These are phyloP conservation scores for Serranus cabrilla DNA, from an alignment of 2,797 vertebrate genomes.

Conservation along the genomic window DNA sequence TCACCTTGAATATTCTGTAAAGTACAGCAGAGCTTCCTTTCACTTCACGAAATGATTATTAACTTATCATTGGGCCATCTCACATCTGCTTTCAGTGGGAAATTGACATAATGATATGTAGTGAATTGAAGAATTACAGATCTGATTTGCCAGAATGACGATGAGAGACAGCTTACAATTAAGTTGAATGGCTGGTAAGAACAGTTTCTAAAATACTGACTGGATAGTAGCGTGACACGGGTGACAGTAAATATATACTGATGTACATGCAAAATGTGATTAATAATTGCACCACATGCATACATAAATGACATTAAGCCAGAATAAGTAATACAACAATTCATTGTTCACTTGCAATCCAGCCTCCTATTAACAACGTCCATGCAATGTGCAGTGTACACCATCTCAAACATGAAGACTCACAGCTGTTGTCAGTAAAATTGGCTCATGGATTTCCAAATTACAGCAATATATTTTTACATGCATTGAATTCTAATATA, in stretches of 20 bases:
- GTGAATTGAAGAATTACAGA: slow-evolving; percentile 24
- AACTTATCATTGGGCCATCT: slow-evolving; percentile 23
- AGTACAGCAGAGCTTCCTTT: slow-evolving; percentile 46
- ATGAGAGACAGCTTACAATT: slow-evolving; percentile 22
- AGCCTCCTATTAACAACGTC: slow-evolving; percentile 26
- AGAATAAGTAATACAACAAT: slow-evolving; percentile 4
- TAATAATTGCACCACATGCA: slow-evolving; percentile 44
- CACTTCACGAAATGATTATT: slow-evolving; percentile 35
- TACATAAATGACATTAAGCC: slow-evolving; percentile 24
- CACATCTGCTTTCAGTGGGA: slow-evolving; percentile 36
- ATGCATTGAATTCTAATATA: slow-evolving; percentile 31
- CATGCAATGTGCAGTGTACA: slow-evolving; percentile 30
- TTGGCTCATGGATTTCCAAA: slow-evolving; percentile 43
- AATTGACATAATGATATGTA: slow-evolving; percentile 5
- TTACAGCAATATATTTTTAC: slow-evolving; percentile 33
- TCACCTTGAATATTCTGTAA: slow-evolving; percentile 58
- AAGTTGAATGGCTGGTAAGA: slow-evolving; percentile 28
- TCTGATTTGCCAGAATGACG: slow-evolving; percentile 1
- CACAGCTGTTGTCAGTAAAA: slow-evolving; percentile 19
- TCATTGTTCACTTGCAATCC: slow-evolving; percentile 16
- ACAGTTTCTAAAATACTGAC: slow-evolving; percentile 33
- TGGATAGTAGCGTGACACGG: slow-evolving; percentile 8
- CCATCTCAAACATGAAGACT: slow-evolving; percentile 38
- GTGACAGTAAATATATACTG: slow-evolving; percentile 38
- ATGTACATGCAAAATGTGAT: slow-evolving; percentile 45